Conservation (phyloP, 2,113 vertebrate genomes). For the Chascanopsetta lugubris region DNA sequence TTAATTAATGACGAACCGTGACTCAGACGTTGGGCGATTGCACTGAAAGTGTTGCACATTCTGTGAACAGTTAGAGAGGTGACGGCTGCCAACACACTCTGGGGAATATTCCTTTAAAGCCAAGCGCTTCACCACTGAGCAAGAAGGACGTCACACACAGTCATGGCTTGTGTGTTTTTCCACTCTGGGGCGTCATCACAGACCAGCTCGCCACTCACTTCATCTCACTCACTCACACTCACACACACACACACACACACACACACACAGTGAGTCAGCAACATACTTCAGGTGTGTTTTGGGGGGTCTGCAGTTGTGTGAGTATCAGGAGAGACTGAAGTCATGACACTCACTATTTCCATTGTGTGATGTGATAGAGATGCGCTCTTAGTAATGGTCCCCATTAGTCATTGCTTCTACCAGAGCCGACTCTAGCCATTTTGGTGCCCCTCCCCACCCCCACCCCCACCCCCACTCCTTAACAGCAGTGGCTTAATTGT, state of each 20-base stretch:
- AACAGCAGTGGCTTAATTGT: too few species aligned
- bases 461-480: too few species aligned
- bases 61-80: too few species aligned
- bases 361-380: conserved; percentile 61
- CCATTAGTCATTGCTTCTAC: conserved; percentile 46
- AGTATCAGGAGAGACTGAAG: conserved; percentile 58
- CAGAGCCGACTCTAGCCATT: too few species aligned
- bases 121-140: conserved; percentile 2
- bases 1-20: neutral
- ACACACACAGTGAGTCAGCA: conserved; percentile 57
- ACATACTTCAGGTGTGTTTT: conserved; percentile 58
- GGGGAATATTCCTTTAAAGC: neutral
- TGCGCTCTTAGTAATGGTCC: conserved; percentile 18
- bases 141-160: conserved; percentile 25
- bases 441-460: too few species aligned
- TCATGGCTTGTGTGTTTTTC: conserved; percentile 58
- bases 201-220: conserved; percentile 35
- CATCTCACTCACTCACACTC: conserved; percentile 10
- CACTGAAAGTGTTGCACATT: neutral
- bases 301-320: conserved; percentile 50
- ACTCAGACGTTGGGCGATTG: conserved; percentile 12
- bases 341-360: conserved; percentile 65
- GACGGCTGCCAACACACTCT: too few species aligned
- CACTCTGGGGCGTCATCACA: conserved; percentile 53
- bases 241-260: conserved; percentile 4